Percentiles rank a stretch among this genome's conserved stretches.
Conservation (phyloP, 2,113 vertebrate genomes). For the Peromyscus leucopus region DNA sequence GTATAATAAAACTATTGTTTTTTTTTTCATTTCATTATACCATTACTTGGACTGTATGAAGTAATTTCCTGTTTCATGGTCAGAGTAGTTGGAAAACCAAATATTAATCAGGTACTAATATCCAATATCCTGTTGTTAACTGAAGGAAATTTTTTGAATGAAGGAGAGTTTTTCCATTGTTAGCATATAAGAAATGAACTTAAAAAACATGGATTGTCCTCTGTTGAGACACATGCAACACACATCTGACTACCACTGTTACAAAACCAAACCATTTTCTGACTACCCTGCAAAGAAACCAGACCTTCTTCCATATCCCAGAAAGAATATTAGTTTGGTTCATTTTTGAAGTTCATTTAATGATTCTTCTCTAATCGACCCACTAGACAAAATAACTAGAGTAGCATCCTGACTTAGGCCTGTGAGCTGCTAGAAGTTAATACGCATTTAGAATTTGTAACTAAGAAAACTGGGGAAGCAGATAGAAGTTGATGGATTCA, state of each 20-base stretch:
- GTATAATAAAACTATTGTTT: too few species aligned
- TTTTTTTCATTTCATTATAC: neutral
- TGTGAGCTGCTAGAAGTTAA: neutral
- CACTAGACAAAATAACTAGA: neutral
- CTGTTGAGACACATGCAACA: neutral
- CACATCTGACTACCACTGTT: neutral
- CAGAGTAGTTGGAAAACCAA: neutral
- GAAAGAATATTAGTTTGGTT: neutral
- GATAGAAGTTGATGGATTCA: neutral
- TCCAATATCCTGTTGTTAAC: neutral
- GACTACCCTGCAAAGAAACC: neutral
- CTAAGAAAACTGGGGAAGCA: neutral
- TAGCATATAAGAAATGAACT: neutral
- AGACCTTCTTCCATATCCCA: too few species aligned
- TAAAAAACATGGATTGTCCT: neutral
- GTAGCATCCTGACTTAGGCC: fast-evolving
- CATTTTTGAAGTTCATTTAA: neutral
- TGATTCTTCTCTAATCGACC: neutral
- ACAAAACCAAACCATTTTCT: neutral
- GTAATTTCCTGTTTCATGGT: neutral
- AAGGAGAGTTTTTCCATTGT: neutral
- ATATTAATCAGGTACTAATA: neutral
- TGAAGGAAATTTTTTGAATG: neutral
- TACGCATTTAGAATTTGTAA: neutral
- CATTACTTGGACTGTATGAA: neutral